Base-by-base conservation (phyloP, 2,888 invertebrate genomes). In the Chaitophorus viminalis region DNA sequence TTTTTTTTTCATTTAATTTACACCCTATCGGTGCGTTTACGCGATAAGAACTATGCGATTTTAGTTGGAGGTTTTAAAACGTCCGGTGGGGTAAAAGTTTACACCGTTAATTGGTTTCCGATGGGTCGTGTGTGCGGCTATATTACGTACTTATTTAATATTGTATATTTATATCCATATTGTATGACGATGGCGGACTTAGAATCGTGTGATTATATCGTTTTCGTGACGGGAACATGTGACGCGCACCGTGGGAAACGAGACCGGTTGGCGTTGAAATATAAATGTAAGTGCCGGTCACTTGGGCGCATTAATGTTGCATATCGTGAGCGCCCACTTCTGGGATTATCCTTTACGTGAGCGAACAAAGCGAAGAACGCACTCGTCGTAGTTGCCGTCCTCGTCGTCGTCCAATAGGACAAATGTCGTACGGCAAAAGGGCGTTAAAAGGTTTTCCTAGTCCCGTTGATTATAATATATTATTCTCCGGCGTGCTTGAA, bases 281-380 rank as follows among this genome's bases (percentile, higher is more conserved):
- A 87, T 87, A 87, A 87, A 87, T 87, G 87, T 39, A 74, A 81
- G 87, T 65, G 87, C 54, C 87, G 87, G 87, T 87, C 87, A 87
- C 79, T 87, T 39, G 87, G 65, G 65, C 46, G 81, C 79, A 81
- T 87, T 87, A 87, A 87, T 87, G 87, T 87, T 79, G 79, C 86
- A 86, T 83, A 75, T 29, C 33, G 72, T 46, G 70, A 17, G 77
- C 77, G 85, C 77, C 77, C 52, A 52, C 68, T 85, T 46, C 46
- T 68, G 77, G 86, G 78, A 86, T 86, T 72, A 86, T 60, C 85
- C 86, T 25, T 21, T 31, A 21, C 52, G 33, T 25, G 65, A 29
- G 52, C 25, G 21, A 46, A 46, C 70, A 31, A 3, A n/a, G 29
- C 52, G 31, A 52, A 31, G 68, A 60, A 85, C 68, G 25, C n/a